phyloP scores from a whole-genome alignment of 2,113 vertebrate genomes.

The Chlorodrepanis virens region DNA sequence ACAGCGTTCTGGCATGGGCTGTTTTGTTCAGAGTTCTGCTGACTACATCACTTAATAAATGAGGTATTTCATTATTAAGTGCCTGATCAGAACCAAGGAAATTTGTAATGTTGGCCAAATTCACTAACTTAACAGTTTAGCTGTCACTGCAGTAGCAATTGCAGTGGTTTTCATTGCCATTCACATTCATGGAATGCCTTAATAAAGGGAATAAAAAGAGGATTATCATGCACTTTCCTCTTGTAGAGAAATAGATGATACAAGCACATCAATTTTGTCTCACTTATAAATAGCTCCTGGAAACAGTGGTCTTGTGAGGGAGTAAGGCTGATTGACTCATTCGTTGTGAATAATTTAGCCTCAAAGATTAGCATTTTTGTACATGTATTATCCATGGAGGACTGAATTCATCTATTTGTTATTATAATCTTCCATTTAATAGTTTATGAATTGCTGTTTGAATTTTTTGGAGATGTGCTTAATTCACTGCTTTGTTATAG shows the following conservation, averaged over 20 bases:
- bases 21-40: slow-evolving; percentile 53
- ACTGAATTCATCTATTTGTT: slow-evolving; percentile 30
- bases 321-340: slow-evolving; percentile 32
- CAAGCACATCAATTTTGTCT: background rate
- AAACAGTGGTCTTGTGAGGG: slow-evolving; percentile 24
- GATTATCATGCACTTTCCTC: background rate
- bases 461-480: background rate
- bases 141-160: slow-evolving; percentile 35
- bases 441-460: slow-evolving; percentile 14
- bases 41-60: slow-evolving; percentile 24
- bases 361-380: slow-evolving; percentile 44
- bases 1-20: background rate
- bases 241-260: background rate
- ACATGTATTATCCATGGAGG: background rate
- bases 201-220: background rate
- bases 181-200: background rate
- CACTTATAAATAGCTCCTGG: slow-evolving; percentile 23
- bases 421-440: slow-evolving; percentile 32
- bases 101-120: slow-evolving; percentile 62
- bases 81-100: slow-evolving; percentile 25
- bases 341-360: slow-evolving; percentile 37
- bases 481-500: background rate
- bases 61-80: background rate
- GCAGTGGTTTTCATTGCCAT: slow-evolving; percentile 11
- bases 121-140: slow-evolving; percentile 41